Percentiles rank a stretch among this genome's conserved stretches.
These are phyloP conservation scores for Dryobota labecula DNA, from an alignment of 2,888 invertebrate species.

Conservation along the genomic window DNA sequence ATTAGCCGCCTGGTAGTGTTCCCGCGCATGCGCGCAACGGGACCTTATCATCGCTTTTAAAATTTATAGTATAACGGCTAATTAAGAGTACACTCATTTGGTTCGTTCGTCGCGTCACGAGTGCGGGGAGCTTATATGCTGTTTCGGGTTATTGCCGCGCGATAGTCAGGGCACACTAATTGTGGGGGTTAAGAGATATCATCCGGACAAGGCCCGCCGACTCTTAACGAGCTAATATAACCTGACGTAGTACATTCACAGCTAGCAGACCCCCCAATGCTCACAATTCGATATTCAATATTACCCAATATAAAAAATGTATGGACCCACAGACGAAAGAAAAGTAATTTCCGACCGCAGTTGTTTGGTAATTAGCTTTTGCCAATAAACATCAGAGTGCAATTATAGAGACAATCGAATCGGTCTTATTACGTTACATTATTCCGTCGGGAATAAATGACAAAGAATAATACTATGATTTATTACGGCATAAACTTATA, in stretches of 20 bases:
- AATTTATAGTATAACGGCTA: constrained; percentile 88
- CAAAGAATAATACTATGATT: constrained; percentile 53
- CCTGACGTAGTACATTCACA: constrained; percentile 55
- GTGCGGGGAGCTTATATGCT: constrained; percentile 72
- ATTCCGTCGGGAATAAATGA: constrained; percentile 49
- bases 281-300: constrained; percentile 54
- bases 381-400: constrained; percentile 40
- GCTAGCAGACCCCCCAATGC: constrained; percentile 58
- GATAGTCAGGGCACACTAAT: constrained; percentile 83
- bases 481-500: constrained; percentile 55
- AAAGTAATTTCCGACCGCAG: constrained; percentile 52
- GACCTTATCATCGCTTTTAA: constrained; percentile 86
- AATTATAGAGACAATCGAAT: constrained; percentile 51
- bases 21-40: constrained; percentile 75
- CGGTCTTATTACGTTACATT: constrained; percentile 27
- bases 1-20: constrained; percentile 76
- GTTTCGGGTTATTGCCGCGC: constrained; percentile 79
- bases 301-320: constrained; percentile 48
- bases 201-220: constrained; percentile 77
- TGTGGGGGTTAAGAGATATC: constrained; percentile 83
- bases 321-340: constrained; percentile 51
- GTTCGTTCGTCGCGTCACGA: constrained; percentile 84
- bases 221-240: constrained; percentile 81
- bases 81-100: constrained; percentile 86
- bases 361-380: constrained; percentile 53